phyloP scores from a whole-genome alignment of 2,888 invertebrate genomes.

The Labia minor region DNA sequence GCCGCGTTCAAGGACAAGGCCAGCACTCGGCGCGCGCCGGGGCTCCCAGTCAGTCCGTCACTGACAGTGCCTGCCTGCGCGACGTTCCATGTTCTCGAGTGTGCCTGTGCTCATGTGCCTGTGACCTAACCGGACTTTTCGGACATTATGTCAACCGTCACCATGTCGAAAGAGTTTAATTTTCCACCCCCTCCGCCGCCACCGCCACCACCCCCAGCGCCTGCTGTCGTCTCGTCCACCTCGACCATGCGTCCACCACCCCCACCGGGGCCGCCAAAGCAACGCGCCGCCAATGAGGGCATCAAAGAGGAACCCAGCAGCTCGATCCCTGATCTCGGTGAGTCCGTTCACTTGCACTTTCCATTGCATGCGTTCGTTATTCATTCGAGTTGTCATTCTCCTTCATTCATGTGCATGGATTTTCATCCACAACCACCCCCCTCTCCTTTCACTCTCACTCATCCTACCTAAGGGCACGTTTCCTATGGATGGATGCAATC shows the following conservation, averaged over 20 bases:
- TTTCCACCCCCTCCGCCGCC: conserved; percentile 41
- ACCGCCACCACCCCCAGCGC: conserved; percentile 41
- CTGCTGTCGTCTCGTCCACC: conserved; percentile 17
- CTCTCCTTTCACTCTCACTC: background rate
- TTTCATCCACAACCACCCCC: background rate
- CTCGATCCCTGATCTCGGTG: conserved; percentile 80
- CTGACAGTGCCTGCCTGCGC: conserved; percentile 20
- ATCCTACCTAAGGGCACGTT: too few relatives aligned
- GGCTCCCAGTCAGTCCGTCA: conserved; percentile 33
- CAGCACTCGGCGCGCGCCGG: conserved; percentile 34
- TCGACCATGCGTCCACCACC: conserved; percentile 24
- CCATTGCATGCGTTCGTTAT: background rate
- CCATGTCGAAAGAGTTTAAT: conserved; percentile 37
- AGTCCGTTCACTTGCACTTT: conserved; percentile 38
- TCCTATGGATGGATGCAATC: too few relatives aligned
- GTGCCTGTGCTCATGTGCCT: background rate
- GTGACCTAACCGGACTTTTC: background rate
- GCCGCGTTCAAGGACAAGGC: conserved; percentile 36
- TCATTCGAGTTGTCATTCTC: background rate
- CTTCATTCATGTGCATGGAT: background rate
- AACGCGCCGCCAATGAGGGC: conserved; percentile 31
- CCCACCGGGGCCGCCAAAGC: conserved; percentile 23
- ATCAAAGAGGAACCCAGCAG: conserved; percentile 71
- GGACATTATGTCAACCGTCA: background rate
- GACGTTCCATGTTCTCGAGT: conserved; percentile 38